Evolutionary conservation across 1,140 invertebrate species (phyloP).

Genomic region (Mya arenaria): DNA sequence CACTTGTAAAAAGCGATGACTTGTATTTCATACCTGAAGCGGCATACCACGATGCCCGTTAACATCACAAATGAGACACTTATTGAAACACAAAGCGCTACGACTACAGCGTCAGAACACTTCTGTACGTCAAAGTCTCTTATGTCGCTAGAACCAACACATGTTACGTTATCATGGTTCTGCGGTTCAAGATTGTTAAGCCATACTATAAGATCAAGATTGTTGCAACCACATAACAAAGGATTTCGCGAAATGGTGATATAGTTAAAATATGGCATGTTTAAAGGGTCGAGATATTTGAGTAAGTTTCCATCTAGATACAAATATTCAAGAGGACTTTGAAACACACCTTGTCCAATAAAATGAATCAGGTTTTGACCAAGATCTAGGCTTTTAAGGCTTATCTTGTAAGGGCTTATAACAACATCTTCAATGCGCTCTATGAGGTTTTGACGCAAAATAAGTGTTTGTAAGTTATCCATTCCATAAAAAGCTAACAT

Average conservation of each 20-base stretch:
- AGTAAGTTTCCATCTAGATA: conserved; percentile 4
- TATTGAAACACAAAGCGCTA: no score
- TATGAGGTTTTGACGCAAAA: conserved; percentile 2
- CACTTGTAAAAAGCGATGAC: conserved; percentile 44
- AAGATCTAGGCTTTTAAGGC: background rate
- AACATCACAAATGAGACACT: no score
- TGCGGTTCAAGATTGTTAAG: background rate
- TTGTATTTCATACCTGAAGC: conserved; percentile 29
- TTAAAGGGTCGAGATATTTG: background rate
- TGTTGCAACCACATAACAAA: conserved; percentile 20
- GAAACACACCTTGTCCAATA: background rate
- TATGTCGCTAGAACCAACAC: no score
- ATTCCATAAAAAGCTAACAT: background rate
- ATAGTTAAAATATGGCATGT: background rate
- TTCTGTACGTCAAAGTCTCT: no score
- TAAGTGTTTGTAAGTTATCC: background rate
- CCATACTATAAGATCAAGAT: background rate
- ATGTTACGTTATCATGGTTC: background rate
- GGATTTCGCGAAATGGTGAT: background rate
- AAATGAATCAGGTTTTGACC: background rate
- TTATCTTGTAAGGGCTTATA: background rate
- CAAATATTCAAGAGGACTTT: background rate
- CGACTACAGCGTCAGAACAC: no score
- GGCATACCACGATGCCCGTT: background rate
- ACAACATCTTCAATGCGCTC: background rate